phyloP scores from a whole-genome alignment of 2,113 vertebrate genomes.

The Mormoops blainvillei region DNA sequence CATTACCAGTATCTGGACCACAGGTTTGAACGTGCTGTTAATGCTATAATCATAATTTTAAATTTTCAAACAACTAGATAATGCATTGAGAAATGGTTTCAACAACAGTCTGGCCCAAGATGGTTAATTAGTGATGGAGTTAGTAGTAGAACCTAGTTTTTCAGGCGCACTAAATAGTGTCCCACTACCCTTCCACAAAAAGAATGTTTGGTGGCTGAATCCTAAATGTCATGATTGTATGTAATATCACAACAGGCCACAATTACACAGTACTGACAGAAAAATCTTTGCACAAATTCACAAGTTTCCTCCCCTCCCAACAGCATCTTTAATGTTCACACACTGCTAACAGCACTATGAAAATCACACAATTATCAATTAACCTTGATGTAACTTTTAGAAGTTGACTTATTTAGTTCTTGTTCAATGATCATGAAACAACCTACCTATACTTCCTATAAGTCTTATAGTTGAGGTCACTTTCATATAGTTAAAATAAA shows the following conservation, averaged over 20 bases:
- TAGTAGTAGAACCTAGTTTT: background rate
- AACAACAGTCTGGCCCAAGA: background rate
- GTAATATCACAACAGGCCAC: background rate
- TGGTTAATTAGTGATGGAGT: background rate
- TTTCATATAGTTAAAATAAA: background rate
- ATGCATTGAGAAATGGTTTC: background rate
- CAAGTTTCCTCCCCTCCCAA: background rate
- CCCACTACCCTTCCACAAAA: background rate
- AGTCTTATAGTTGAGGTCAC: background rate
- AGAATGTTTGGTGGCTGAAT: background rate
- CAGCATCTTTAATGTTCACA: background rate
- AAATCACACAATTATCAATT: background rate
- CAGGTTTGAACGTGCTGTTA: background rate
- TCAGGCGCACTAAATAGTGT: background rate
- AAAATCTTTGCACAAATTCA: background rate
- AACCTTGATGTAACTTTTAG: background rate
- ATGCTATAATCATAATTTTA: background rate
- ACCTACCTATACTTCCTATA: background rate
- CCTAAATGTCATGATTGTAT: background rate
- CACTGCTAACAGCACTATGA: background rate
- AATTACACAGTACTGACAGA: background rate
- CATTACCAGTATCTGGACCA: background rate
- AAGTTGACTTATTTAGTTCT: constrained; percentile 2
- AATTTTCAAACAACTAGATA: background rate
- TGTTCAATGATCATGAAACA: background rate